Evolutionary conservation across 2,113 vertebrate genomes (phyloP).

Genomic region (Ceuthmochares aereus): DNA sequence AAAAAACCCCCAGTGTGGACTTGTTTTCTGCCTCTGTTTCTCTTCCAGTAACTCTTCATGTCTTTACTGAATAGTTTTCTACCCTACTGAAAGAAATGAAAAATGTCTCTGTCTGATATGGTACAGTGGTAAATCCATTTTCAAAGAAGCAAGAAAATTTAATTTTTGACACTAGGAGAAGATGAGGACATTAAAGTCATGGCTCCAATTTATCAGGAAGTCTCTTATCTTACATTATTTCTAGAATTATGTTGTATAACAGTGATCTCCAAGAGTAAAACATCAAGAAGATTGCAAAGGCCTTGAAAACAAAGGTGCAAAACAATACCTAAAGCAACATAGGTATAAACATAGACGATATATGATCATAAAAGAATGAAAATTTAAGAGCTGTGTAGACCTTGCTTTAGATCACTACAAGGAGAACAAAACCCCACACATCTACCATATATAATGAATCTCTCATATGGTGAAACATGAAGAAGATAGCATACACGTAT

Average conservation of each 20-base stretch:
- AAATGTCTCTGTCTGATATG: background rate
- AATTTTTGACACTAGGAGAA: background rate
- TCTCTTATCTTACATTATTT: background rate
- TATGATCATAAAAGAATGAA: background rate
- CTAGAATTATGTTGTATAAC: background rate
- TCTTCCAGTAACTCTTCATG: background rate
- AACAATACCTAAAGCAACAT: background rate
- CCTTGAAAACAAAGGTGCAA: background rate
- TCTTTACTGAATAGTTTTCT: background rate
- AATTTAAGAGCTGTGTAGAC: background rate
- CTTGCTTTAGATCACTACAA: background rate
- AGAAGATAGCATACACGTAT: too few relatives aligned
- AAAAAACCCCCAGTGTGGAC: fast-evolving
- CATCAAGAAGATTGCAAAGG: background rate
- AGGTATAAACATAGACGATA: background rate
- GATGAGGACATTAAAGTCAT: background rate
- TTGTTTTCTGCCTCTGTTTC: background rate
- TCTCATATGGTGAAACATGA: background rate
- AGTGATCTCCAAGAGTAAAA: background rate
- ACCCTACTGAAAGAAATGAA: background rate
- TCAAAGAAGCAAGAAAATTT: background rate
- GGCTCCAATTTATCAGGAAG: background rate
- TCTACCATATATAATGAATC: background rate
- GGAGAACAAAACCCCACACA: background rate
- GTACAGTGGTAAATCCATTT: background rate